A percentile compares a stretch with the other conserved stretches of the same genome.
These are phyloP conservation scores for Enteromius treurensis DNA, from an alignment of 2,797 vertebrate genomes.

Conservation along the genomic window DNA sequence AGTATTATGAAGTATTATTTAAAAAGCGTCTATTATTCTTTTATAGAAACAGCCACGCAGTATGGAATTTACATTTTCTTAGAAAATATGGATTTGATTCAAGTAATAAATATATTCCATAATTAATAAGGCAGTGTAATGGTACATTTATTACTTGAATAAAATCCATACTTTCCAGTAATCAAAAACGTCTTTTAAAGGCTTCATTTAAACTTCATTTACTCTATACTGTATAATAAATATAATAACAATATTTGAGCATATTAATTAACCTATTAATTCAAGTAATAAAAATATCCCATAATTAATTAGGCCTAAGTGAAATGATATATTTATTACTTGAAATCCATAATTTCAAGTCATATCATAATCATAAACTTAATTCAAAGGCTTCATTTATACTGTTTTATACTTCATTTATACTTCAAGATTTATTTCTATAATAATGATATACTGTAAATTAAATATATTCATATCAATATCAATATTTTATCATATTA, in stretches of 20 bases:
- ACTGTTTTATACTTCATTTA: too few relatives aligned
- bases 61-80: neutral
- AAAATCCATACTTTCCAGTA: neutral
- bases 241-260: neutral
- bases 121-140: too few relatives aligned
- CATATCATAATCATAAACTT: too few relatives aligned
- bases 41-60: neutral
- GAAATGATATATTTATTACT: neutral
- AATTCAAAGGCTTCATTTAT: too few relatives aligned
- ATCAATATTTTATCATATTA: too few relatives aligned
- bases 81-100: neutral
- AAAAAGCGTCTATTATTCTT: neutral
- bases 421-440: too few relatives aligned
- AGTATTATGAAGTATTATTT: too few relatives aligned
- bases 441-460: too few relatives aligned
- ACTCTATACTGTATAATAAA: neutral
- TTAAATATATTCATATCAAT: too few relatives aligned
- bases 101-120: neutral
- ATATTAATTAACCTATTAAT: neutral
- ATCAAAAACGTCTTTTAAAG: neutral
- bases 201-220: neutral
- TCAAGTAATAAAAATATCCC: neutral
- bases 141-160: neutral
- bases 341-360: too few relatives aligned
- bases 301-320: neutral